phyloP scores from a whole-genome alignment of 2,113 vertebrate species.

The Pseudopipra pipra region DNA sequence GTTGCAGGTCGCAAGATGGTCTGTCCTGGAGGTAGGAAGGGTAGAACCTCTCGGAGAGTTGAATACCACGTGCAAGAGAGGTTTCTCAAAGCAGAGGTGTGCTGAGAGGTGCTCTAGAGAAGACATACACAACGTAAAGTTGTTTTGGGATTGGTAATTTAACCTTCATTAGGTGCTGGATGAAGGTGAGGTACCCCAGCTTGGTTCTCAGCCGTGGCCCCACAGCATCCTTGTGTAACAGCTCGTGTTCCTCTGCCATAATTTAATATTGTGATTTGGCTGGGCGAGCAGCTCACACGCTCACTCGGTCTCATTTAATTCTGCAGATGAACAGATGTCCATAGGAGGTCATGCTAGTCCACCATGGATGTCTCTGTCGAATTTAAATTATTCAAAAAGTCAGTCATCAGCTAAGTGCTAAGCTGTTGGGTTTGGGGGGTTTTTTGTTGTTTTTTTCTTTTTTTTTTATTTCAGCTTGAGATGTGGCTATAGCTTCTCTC shows the following conservation, averaged over 20 bases:
- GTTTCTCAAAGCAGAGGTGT: background rate
- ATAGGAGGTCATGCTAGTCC: background rate
- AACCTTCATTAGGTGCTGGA: background rate
- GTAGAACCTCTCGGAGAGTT: background rate
- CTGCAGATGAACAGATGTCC: background rate
- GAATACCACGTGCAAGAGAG: background rate
- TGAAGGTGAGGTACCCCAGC: background rate
- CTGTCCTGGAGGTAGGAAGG: background rate
- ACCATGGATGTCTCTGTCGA: background rate
- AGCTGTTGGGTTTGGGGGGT: background rate
- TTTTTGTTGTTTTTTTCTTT: no score
- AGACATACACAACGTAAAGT: background rate
- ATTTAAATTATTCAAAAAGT: constrained; percentile 9
- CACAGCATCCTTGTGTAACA: background rate
- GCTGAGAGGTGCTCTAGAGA: background rate
- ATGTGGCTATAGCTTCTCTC: background rate
- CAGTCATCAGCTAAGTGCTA: background rate
- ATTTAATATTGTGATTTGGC: background rate
- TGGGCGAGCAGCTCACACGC: background rate
- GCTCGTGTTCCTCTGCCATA: background rate
- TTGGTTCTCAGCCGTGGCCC: background rate
- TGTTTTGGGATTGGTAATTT: background rate
- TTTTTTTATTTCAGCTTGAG: background rate
- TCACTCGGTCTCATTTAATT: background rate
- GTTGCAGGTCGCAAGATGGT: background rate